Conservation (phyloP, 2,888 invertebrate species). For the Limenitis camilla region DNA sequence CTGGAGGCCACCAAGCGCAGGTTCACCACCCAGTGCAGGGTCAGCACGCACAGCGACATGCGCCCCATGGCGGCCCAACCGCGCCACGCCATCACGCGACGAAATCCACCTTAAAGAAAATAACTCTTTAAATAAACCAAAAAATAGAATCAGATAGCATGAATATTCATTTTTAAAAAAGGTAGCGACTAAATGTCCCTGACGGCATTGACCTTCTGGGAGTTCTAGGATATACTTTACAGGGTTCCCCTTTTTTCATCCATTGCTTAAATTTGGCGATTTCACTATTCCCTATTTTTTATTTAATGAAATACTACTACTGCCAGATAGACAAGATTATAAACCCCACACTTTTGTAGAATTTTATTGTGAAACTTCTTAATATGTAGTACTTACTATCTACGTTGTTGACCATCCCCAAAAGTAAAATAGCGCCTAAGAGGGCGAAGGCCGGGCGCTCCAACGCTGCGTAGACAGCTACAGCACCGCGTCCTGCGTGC, state of each 20-base stretch:
- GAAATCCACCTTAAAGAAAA: constrained; percentile 31
- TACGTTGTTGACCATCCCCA: constrained; percentile 38
- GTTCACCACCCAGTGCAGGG: constrained; percentile 45
- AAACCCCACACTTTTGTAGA: too few relatives aligned
- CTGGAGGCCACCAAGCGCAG: constrained; percentile 33
- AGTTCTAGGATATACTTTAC: too few relatives aligned
- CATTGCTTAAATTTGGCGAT: too few relatives aligned
- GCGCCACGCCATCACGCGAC: constrained; percentile 43
- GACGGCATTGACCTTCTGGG: too few relatives aligned
- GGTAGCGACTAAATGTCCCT: too few relatives aligned
- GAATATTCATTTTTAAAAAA: too few relatives aligned
- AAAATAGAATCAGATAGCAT: too few relatives aligned
- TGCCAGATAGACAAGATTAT: too few relatives aligned
- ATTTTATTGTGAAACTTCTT: neutral
- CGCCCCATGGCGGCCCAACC: constrained; percentile 43
- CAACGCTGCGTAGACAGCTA: constrained; percentile 36
- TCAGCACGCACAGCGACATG: constrained; percentile 44
- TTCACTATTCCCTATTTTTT: too few relatives aligned
- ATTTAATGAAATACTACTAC: too few relatives aligned
- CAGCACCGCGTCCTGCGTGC: constrained; percentile 21
- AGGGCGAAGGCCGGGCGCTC: constrained; percentile 39
- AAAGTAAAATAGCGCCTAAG: constrained; percentile 33
- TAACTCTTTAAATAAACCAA: too few relatives aligned
- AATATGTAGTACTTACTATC: constrained; percentile 37
- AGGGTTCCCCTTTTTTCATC: too few relatives aligned